A percentile compares a stretch with the other conserved stretches of the same genome.
Conservation (phyloP, 2,797 vertebrate genomes). For the Limosa lapponica region DNA sequence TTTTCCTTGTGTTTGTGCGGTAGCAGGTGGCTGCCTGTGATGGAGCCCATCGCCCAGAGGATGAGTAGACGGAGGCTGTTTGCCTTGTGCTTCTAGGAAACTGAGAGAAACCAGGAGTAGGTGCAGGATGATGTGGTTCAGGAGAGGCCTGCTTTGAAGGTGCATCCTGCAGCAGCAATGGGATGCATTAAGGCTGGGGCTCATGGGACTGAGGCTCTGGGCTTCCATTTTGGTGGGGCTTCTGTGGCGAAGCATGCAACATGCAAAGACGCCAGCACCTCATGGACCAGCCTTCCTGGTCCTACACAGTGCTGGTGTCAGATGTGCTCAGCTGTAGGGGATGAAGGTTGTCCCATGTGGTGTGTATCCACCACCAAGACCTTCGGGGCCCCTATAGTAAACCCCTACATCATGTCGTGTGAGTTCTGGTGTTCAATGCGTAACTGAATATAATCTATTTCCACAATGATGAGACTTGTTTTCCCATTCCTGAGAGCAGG, state of each 20-base stretch:
- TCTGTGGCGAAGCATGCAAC: rapidly evolving
- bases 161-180: rapidly evolving
- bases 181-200: neutral
- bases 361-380: neutral
- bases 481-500: neutral
- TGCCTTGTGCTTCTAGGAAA: neutral
- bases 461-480: neutral
- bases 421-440: neutral
- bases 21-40: neutral
- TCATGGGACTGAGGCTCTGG: neutral
- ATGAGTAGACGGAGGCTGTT: neutral
- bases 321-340: neutral
- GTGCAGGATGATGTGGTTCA: rapidly evolving
- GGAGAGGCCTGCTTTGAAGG: neutral
- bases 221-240: neutral
- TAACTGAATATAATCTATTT: neutral
- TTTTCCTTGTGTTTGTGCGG: neutral
- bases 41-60: neutral
- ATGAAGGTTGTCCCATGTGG: rapidly evolving
- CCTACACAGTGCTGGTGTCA: neutral
- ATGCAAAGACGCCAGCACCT: rapidly evolving
- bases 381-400: neutral
- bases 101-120: neutral
- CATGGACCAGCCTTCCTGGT: neutral
- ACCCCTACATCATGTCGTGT: neutral